These are phyloP conservation scores for Drosophila lacteicornis DNA, from an alignment of 1,140 invertebrate genomes.

Conservation along the genomic window DNA sequence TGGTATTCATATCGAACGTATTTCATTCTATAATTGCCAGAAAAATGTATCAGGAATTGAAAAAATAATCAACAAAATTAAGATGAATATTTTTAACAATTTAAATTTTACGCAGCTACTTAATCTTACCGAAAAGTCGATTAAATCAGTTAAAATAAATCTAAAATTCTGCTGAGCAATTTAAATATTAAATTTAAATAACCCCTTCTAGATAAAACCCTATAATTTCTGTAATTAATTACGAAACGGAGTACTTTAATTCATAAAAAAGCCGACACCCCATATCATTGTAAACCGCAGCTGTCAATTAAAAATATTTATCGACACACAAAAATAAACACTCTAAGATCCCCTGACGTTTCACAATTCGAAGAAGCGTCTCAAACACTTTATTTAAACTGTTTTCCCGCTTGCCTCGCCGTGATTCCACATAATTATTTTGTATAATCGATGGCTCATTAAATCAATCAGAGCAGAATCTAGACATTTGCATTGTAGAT, in stretches of 20 bases:
- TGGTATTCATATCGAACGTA: not conserved
- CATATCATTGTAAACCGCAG: not conserved
- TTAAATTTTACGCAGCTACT: no score
- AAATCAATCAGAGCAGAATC: constrained; percentile 75
- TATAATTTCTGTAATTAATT: not conserved
- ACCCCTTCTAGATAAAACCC: not conserved
- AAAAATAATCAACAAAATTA: no score
- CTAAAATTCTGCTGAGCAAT: not conserved
- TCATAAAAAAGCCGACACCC: not conserved
- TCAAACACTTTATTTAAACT: constrained; percentile 2
- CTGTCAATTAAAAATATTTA: constrained; percentile 11
- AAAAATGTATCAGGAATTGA: not conserved
- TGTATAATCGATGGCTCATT: constrained; percentile 61
- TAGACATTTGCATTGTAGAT: constrained; percentile 66
- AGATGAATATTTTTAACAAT: not conserved
- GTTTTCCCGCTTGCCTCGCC: not conserved
- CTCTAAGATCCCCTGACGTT: not conserved
- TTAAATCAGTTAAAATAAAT: not conserved
- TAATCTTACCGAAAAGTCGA: not conserved
- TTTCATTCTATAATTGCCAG: not conserved
- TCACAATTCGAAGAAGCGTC: constrained; percentile 1
- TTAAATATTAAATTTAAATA: not conserved
- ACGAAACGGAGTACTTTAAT: not conserved
- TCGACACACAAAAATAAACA: not conserved
- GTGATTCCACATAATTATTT: constrained; percentile 48